Conservation (phyloP, 2,113 vertebrate genomes). For the Gracilinanus agilis region DNA sequence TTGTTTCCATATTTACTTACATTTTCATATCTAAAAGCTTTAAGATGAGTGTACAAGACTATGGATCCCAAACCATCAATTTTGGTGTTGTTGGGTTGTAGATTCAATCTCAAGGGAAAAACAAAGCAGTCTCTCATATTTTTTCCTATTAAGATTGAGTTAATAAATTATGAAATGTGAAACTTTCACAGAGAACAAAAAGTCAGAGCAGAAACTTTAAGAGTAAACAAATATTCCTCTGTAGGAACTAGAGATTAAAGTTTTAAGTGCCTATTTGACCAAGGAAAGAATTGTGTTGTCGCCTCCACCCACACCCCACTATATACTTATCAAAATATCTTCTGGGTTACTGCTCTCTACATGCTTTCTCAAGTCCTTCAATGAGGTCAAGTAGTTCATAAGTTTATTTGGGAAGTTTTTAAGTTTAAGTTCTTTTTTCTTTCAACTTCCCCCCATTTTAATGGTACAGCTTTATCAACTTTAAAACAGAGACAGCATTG, state of each 20-base stretch:
- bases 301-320: background rate
- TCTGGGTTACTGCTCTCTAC: background rate
- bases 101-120: constrained; percentile 37
- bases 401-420: constrained; percentile 50
- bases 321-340: constrained; percentile 33
- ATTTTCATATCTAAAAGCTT: constrained; percentile 59
- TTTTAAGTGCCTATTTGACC: constrained; percentile 21
- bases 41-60: constrained; percentile 59
- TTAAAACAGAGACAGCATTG: constrained; percentile 55
- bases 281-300: constrained; percentile 24
- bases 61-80: constrained; percentile 41
- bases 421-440: constrained; percentile 58
- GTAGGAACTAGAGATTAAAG: constrained; percentile 36
- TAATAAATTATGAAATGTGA: constrained; percentile 38
- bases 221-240: constrained; percentile 38
- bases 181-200: constrained; percentile 44
- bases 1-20: constrained; percentile 48
- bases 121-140: constrained; percentile 55
- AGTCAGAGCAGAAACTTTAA: constrained; percentile 1
- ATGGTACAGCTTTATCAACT: constrained; percentile 35
- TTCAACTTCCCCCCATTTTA: constrained; percentile 56
- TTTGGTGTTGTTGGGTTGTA: constrained; percentile 55
- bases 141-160: constrained; percentile 47
- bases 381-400: constrained; percentile 59
- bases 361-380: constrained; percentile 49